Evolutionary conservation across 2,797 vertebrate species (phyloP).

Genomic region (Hylomyscus alleni): DNA sequence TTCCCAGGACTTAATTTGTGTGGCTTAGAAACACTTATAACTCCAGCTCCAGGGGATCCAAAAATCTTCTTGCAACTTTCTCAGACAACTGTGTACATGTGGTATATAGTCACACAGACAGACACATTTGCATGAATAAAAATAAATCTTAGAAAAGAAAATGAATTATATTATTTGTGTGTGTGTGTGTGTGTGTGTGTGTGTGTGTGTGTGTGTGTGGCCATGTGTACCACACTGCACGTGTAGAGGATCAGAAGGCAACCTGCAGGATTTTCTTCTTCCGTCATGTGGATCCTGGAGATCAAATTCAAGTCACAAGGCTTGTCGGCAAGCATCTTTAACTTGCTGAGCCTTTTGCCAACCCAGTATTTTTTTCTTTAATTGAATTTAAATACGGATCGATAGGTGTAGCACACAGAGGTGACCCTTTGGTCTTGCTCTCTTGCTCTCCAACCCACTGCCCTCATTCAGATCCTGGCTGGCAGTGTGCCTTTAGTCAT

Average conservation of each 20-base stretch:
- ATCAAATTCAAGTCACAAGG: neutral
- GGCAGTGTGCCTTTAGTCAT: neutral
- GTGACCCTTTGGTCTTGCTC: neutral
- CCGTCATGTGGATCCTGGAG: too few relatives aligned
- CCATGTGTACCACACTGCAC: neutral
- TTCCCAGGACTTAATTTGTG: neutral
- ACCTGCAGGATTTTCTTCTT: neutral
- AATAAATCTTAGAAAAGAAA: neutral
- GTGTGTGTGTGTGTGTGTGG: neutral
- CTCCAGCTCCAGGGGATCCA: neutral
- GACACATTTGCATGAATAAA: neutral
- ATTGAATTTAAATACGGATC: conserved; percentile 54
- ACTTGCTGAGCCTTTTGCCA: neutral
- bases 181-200: too few relatives aligned
- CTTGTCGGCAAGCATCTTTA: neutral
- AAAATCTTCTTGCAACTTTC: neutral
- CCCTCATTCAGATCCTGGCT: neutral
- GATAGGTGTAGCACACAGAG: neutral
- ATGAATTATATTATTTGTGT: too few relatives aligned
- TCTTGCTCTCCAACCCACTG: neutral
- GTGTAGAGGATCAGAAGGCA: neutral
- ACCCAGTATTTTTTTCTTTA: neutral
- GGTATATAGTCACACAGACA: neutral
- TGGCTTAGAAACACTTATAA: neutral
- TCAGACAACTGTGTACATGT: neutral